These are phyloP conservation scores for Malacosoma neustria DNA, from an alignment of 2,888 invertebrate species.

Conservation along the genomic window DNA sequence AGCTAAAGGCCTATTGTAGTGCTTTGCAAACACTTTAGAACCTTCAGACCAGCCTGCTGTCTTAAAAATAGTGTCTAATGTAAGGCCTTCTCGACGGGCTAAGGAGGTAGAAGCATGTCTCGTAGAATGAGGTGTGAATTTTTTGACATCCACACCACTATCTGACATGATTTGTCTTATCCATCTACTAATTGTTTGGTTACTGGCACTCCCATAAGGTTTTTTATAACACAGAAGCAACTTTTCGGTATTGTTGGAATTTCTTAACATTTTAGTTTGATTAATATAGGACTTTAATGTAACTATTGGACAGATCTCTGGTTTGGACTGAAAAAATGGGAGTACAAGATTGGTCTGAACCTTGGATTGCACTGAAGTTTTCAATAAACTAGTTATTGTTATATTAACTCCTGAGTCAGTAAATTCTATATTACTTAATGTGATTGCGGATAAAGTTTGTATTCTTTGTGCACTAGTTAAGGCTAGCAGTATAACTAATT, in stretches of 20 bases:
- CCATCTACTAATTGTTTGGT: neutral
- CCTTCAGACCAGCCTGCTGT: neutral
- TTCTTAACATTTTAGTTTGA: neutral
- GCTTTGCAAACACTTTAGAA: neutral
- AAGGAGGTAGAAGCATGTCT: neutral
- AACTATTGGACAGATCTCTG: neutral
- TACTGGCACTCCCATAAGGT: neutral
- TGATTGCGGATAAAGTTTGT: slow-evolving; percentile 3
- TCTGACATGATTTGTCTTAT: neutral
- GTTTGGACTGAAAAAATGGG: neutral
- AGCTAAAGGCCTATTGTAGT: too few species aligned
- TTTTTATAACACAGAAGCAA: neutral
- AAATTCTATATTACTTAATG: slow-evolving; percentile 6
- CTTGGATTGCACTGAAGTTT: slow-evolving; percentile 8
- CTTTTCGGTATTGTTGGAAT: too few species aligned
- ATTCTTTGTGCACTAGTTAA: neutral
- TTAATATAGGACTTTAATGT: neutral
- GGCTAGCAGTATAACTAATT: neutral
- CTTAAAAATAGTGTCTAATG: neutral
- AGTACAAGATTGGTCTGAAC: neutral
- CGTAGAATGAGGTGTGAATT: neutral
- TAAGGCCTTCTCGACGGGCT: neutral
- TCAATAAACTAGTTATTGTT: slow-evolving; percentile 9
- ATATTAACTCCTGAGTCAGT: slow-evolving; percentile 4
- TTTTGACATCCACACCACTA: neutral